Base-by-base conservation (phyloP, 1,140 invertebrate species). In the Thaumetopoea pityocampa region DNA sequence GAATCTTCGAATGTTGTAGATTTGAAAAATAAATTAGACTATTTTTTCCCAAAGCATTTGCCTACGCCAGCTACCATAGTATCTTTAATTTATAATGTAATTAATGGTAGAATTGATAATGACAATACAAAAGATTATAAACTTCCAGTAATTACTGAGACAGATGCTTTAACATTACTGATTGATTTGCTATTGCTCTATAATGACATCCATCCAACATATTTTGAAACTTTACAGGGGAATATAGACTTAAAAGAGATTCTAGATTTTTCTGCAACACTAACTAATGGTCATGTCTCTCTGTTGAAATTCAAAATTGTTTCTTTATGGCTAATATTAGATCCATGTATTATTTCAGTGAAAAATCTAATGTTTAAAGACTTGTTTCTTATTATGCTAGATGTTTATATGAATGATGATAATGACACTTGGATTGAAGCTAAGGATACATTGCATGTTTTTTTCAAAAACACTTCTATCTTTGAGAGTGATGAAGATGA, bases 261-360 rank as follows among this genome's bases (percentile, higher is more conserved):
- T 47, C 51, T 88, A 11, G 55, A 85, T 28, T 78, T 65, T 57
- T 72, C 85, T 6, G 65, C 62, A 41, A 67, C 40, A 12, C 43
- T 82, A 0, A 40, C 62, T 8, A 36, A 73, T 24, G 69, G 80
- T 12, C 49, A 76, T 27, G 65, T 80, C 18, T 79, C 83, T 19
- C 51, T 84, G 34, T 76, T 92, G 36, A 90, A 91, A 73, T 77
- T 92, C 1, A 92, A 92, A 76, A 83, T 89, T 1, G 87, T 92
- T 6, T 88, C 88, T 27, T 86, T 92, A 17, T 88, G 92, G 56
- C 50, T 92, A 2, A 66, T 74, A 24, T 51, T 90, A 4, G 87
- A 91, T 53, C 81, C 83, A n/a, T 79, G 82, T 4, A 73, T 85
- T 3, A 87, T 91, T 51, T 78, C 86, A 8, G 77, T 88, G 1